These are phyloP conservation scores for Sinelater perroti DNA, from an alignment of 2,888 invertebrate genomes.

Conservation along the genomic window DNA sequence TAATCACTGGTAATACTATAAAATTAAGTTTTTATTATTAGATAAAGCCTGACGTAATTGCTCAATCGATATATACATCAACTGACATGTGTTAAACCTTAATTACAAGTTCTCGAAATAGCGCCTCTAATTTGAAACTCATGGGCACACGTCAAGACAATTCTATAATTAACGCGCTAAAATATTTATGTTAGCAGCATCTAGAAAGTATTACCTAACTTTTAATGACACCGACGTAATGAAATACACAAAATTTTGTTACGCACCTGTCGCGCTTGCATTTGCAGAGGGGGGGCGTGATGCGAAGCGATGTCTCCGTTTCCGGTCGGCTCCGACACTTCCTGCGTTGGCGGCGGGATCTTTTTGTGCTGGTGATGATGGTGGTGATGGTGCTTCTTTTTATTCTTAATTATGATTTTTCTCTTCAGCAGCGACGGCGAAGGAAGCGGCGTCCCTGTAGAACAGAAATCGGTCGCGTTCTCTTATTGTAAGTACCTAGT, in stretches of 20 bases:
- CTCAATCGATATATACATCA: too few relatives aligned
- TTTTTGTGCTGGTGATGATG: constrained; percentile 74
- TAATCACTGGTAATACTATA: too few relatives aligned
- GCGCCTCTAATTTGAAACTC: too few relatives aligned
- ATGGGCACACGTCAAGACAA: too few relatives aligned
- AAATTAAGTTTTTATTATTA: too few relatives aligned
- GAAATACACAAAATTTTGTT: not conserved
- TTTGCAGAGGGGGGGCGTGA: constrained; percentile 70
- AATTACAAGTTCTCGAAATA: too few relatives aligned
- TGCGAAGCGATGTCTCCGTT: constrained; percentile 69
- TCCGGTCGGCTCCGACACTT: constrained; percentile 60
- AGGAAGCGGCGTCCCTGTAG: constrained; percentile 82
- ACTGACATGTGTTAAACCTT: too few relatives aligned
- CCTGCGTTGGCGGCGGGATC: constrained; percentile 42
- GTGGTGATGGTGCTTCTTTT: constrained; percentile 86
- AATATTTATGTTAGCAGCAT: too few relatives aligned
- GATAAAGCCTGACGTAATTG: too few relatives aligned
- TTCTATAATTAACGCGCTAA: too few relatives aligned
- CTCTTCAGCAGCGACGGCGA: constrained; percentile 84
- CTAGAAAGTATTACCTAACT: too few relatives aligned
- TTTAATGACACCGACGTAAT: not conserved
- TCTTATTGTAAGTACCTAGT: too few relatives aligned
- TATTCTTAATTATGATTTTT: constrained; percentile 97
- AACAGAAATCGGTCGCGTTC: constrained; percentile 27
- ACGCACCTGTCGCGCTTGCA: constrained; percentile 66